Evolutionary conservation across 2,888 invertebrate species (phyloP).

Genomic region (Laothoe populi): DNA sequence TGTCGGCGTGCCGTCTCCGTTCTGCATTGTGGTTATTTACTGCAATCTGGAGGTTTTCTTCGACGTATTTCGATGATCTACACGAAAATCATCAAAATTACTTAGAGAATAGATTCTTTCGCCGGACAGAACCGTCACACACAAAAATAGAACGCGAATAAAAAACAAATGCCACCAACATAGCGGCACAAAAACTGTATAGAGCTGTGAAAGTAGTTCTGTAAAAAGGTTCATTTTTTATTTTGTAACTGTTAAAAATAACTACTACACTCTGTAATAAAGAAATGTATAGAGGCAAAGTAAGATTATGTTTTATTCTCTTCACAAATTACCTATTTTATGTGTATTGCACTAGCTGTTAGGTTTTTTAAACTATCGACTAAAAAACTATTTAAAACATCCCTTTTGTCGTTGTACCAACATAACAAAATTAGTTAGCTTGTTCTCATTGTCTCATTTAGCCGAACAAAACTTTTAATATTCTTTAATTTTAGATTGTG

Average conservation of each 20-base stretch:
- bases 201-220: constrained; percentile 32
- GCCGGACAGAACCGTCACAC: constrained; percentile 81
- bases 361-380: background rate
- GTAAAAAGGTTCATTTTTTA: constrained; percentile 13
- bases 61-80: constrained; percentile 61
- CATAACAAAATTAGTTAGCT: background rate
- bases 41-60: constrained; percentile 68
- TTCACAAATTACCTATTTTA: background rate
- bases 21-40: constrained; percentile 74
- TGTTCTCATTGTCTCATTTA: constrained; percentile 1
- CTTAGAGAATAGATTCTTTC: constrained; percentile 67
- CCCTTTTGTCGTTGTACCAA: background rate
- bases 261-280: background rate
- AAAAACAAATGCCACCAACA: constrained; percentile 78
- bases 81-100: constrained; percentile 71
- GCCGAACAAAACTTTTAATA: background rate
- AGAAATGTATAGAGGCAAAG: background rate
- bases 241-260: background rate
- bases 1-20: constrained; percentile 76
- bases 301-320: background rate
- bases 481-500: constrained; percentile 13
- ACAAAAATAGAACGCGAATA: constrained; percentile 84
- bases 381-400: constrained; percentile 4
- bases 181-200: constrained; percentile 42
- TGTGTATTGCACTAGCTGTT: background rate